These are phyloP conservation scores for Corydoras maculifer DNA, from an alignment of 2,113 vertebrate genomes.

Conservation along the genomic window DNA sequence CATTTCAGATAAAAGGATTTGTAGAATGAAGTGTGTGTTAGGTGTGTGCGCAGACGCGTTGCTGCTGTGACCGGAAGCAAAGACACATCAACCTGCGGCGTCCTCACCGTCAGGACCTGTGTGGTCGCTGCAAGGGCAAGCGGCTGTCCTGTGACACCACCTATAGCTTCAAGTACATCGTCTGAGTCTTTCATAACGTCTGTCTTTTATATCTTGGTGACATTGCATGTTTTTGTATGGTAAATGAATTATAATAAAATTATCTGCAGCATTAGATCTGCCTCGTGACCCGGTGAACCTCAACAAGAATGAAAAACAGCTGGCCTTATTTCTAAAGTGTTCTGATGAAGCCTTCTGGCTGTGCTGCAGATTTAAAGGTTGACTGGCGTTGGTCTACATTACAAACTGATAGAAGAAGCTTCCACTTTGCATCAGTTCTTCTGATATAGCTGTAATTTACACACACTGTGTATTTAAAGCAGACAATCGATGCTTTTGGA, in stretches of 20 bases:
- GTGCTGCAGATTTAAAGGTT: too few species aligned
- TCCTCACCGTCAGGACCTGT: conserved; percentile 88
- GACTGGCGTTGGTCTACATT: too few species aligned
- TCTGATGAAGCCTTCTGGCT: too few species aligned
- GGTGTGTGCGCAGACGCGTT: conserved; percentile 78
- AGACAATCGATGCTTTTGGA: too few species aligned
- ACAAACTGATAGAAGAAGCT: too few species aligned
- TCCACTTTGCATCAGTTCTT: too few species aligned
- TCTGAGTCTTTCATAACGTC: conserved; percentile 55
- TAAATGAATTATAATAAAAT: background rate
- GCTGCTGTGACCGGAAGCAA: conserved; percentile 82
- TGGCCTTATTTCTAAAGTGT: too few species aligned
- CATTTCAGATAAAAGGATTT: background rate
- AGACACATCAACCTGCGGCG: conserved; percentile 81
- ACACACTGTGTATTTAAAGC: too few species aligned
- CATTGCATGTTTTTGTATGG: conserved; percentile 45
- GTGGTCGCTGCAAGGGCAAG: conserved; percentile 86
- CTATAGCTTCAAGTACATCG: conserved; percentile 86
- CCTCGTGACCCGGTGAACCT: too few species aligned
- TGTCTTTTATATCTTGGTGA: conserved; percentile 20
- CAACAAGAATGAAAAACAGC: too few species aligned
- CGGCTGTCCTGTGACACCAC: conserved; percentile 83
- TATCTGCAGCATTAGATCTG: too few species aligned
- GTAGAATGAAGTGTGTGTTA: conserved; percentile 42
- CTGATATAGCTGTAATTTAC: too few species aligned